Evolutionary conservation across 2,113 vertebrate species (phyloP).

Genomic region (Sitta europaea): DNA sequence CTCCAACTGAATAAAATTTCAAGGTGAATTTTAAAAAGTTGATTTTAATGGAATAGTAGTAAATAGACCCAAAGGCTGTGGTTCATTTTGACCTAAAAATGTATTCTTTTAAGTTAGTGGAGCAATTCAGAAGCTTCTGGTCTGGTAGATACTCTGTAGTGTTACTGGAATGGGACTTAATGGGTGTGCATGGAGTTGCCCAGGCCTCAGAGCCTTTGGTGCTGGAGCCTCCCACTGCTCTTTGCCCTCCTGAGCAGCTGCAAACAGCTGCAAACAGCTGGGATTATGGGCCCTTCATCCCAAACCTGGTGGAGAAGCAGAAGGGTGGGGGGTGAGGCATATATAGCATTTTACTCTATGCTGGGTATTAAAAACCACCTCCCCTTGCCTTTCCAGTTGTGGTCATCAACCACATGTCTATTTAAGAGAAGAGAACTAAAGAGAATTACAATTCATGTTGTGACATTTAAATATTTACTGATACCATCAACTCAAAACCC

Average conservation of each 20-base stretch:
- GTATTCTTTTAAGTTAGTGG: neutral
- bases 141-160: neutral
- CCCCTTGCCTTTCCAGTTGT: neutral
- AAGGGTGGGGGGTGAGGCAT: fast-evolving
- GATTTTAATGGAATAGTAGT: neutral
- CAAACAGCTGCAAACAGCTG: neutral
- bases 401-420: neutral
- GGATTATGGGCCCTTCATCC: neutral
- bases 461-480: neutral
- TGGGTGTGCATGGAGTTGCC: neutral
- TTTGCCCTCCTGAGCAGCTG: neutral
- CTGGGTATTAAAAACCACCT: neutral
- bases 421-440: neutral
- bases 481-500: neutral
- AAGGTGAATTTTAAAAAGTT: neutral
- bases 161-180: neutral
- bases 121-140: neutral
- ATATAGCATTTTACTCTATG: neutral
- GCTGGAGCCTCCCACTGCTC: neutral
- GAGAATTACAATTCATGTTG: neutral
- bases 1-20: neutral
- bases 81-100: neutral
- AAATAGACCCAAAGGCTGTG: neutral
- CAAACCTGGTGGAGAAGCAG: neutral
- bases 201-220: neutral